Conservation (phyloP, 2,888 invertebrate genomes). For the Matsumyia berberina region DNA sequence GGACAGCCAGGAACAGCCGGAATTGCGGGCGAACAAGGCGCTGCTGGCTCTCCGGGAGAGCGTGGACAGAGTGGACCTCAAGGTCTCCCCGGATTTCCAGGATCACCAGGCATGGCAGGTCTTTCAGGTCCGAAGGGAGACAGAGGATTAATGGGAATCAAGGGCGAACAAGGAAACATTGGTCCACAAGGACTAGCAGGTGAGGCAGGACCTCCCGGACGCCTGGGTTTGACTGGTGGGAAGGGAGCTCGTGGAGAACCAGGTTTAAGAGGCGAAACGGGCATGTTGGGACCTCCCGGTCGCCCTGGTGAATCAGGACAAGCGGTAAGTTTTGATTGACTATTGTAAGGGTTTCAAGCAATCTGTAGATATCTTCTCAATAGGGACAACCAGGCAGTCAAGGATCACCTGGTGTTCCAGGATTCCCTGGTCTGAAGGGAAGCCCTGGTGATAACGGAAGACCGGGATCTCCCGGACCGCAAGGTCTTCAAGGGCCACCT, state of each 20-base stretch:
- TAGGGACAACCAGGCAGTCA: conserved; percentile 90
- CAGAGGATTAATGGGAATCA: conserved; percentile 88
- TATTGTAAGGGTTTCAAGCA: neutral
- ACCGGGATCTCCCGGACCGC: conserved; percentile 88
- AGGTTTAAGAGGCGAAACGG: conserved; percentile 90
- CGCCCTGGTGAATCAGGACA: conserved; percentile 90
- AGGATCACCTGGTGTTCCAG: conserved; percentile 89
- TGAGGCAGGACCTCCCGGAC: conserved; percentile 84
- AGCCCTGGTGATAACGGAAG: conserved; percentile 89
- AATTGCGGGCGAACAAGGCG: conserved; percentile 88
- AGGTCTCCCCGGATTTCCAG: conserved; percentile 89
- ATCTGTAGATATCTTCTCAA: neutral
- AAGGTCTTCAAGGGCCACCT: conserved; percentile 89
- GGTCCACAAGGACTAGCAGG: conserved; percentile 87
- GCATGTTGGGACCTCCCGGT: conserved; percentile 91
- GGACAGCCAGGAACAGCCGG: conserved; percentile 91
- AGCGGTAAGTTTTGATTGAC: conserved; percentile 85
- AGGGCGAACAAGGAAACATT: conserved; percentile 90
- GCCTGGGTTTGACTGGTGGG: conserved; percentile 87
- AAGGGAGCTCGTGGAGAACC: conserved; percentile 91
- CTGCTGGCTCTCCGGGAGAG: conserved; percentile 90
- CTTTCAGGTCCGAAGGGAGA: conserved; percentile 90
- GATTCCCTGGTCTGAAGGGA: conserved; percentile 89
- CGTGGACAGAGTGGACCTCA: conserved; percentile 89
- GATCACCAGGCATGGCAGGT: conserved; percentile 89